phyloP scores from a whole-genome alignment of 2,113 vertebrate genomes.

The Gobius niger region DNA sequence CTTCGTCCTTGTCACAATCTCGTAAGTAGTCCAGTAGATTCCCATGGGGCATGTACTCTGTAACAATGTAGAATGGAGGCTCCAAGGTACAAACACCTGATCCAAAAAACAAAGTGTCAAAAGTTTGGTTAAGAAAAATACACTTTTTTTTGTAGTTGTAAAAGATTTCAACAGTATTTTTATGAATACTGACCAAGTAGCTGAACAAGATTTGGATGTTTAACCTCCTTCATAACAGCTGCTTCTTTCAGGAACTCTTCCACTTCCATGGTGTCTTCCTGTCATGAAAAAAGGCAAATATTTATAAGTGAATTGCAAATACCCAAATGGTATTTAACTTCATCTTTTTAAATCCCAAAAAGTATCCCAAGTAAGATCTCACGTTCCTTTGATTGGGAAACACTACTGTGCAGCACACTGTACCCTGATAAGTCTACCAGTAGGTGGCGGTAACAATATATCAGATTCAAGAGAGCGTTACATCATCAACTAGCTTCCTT shows the following conservation, averaged over 20 bases:
- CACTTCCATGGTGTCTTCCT: conserved; percentile 99
- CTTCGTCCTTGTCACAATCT: conserved; percentile 93
- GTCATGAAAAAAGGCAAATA: conserved; percentile 11
- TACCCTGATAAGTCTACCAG: conserved; percentile 27
- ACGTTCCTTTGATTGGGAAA: too few species aligned
- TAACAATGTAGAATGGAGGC: conserved; percentile 98
- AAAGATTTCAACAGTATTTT: neutral
- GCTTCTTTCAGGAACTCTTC: conserved; percentile 99
- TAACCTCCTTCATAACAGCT: conserved; percentile 98
- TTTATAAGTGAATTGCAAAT: neutral
- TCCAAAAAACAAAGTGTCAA: neutral
- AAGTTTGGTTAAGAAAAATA: neutral
- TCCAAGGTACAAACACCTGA: conserved; percentile 96
- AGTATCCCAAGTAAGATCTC: too few species aligned
- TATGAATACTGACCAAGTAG: conserved; percentile 75
- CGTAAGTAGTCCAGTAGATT: conserved; percentile 96
- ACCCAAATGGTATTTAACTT: too few species aligned
- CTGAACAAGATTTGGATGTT: conserved; percentile 97
- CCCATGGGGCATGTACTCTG: conserved; percentile 97
- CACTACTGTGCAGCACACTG: too few species aligned
- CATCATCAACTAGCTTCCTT: too few species aligned
- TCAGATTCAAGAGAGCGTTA: neutral
- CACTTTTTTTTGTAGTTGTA: neutral
- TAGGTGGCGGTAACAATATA: conserved; percentile 51
- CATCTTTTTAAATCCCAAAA: too few species aligned